A percentile compares a stretch with the other conserved stretches of the same genome.
Conservation (phyloP, 1,140 invertebrate species). For the Andricus grossulariae region DNA sequence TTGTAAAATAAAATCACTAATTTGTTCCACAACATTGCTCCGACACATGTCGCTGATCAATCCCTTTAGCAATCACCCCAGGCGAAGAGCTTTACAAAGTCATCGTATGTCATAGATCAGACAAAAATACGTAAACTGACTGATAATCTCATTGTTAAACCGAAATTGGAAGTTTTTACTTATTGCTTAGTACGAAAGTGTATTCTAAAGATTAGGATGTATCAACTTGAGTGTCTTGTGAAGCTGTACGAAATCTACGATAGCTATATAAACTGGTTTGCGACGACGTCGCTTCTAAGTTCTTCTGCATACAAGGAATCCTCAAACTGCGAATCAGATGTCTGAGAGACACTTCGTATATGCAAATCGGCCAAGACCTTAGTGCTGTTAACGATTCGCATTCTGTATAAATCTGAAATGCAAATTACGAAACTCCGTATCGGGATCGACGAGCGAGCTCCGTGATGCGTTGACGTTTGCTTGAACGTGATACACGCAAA, state of each 20-base stretch:
- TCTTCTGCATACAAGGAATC: constrained; percentile 17
- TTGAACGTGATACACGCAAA: constrained; percentile 19
- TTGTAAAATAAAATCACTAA: too few relatives aligned
- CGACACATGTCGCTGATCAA: too few relatives aligned
- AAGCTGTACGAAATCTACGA: background rate
- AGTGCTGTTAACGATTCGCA: constrained; percentile 37
- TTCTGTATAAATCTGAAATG: constrained; percentile 47
- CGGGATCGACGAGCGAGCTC: constrained; percentile 16
- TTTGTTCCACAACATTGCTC: too few relatives aligned
- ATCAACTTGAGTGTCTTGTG: too few relatives aligned
- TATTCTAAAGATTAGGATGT: too few relatives aligned
- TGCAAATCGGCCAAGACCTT: constrained; percentile 41
- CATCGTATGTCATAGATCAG: too few relatives aligned
- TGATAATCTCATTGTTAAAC: too few relatives aligned
- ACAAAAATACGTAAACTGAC: too few relatives aligned
- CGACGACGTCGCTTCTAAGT: constrained; percentile 20
- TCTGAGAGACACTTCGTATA: constrained; percentile 27
- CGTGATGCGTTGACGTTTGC: constrained; percentile 2
- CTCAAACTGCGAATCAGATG: constrained; percentile 21
- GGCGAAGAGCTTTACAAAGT: too few relatives aligned
- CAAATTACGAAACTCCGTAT: constrained; percentile 33
- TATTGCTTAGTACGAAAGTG: too few relatives aligned
- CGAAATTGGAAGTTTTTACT: too few relatives aligned
- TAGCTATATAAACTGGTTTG: constrained; percentile 17
- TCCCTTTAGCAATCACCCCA: too few relatives aligned